Conservation (phyloP, 2,797 vertebrate genomes). For the Macropus fuliginosus region DNA sequence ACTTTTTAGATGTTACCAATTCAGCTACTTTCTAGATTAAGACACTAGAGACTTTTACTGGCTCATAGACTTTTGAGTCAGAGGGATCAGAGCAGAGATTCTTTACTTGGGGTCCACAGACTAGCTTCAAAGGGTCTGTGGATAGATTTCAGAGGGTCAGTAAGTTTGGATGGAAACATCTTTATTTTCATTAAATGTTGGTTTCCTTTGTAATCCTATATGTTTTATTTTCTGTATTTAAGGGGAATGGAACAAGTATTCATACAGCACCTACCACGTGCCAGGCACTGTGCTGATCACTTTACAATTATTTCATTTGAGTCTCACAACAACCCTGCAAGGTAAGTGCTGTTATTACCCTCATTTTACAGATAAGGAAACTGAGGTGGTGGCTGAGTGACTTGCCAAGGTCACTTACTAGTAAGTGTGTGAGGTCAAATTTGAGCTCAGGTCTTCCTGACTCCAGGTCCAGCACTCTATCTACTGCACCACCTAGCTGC, state of each 20-base stretch:
- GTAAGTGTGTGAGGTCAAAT: neutral
- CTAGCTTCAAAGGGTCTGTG: neutral
- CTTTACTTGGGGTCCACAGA: neutral
- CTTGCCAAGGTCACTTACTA: neutral
- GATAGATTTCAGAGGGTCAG: neutral
- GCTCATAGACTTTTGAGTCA: neutral
- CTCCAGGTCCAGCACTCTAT: neutral
- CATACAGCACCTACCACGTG: too few species aligned
- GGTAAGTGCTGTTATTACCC: neutral
- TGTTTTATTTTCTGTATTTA: neutral
- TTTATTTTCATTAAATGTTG: neutral
- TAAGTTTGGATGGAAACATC: neutral
- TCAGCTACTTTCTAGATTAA: neutral
- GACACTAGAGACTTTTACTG: neutral
- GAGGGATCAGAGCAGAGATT: neutral
- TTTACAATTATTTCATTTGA: neutral
- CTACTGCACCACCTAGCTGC: neutral
- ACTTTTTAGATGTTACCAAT: neutral
- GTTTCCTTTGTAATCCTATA: neutral
- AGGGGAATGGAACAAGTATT: neutral
- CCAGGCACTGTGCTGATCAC: too few species aligned
- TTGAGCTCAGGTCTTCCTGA: neutral
- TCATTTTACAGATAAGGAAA: neutral
- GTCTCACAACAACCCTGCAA: neutral
- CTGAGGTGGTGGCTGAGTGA: neutral